phyloP scores from a whole-genome alignment of 2,113 vertebrate genomes.

The Dicaeum eximium region DNA sequence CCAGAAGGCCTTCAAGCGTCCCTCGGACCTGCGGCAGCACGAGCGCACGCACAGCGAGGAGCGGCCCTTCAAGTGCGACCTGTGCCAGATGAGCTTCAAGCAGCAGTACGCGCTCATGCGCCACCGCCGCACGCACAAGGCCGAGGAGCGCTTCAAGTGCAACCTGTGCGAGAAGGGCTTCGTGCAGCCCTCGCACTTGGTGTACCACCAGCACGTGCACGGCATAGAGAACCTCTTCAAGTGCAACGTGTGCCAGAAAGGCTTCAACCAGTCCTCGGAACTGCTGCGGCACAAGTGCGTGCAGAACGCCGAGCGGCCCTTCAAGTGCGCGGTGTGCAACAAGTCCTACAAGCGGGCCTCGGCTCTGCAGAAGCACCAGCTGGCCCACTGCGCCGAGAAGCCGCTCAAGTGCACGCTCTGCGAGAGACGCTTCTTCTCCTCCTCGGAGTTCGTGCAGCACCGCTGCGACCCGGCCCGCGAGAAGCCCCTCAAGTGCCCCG shows the following conservation, averaged over 20 bases:
- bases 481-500: constrained; percentile 92
- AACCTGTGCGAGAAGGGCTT: constrained; percentile 96
- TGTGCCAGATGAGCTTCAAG: constrained; percentile 98
- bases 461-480: constrained; percentile 91
- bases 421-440: constrained; percentile 94
- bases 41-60: constrained; percentile 96
- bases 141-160: constrained; percentile 87
- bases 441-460: constrained; percentile 94
- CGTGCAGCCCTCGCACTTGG: constrained; percentile 91
- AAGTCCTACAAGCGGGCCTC: constrained; percentile 96
- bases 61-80: constrained; percentile 95
- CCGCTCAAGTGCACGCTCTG: constrained; percentile 95
- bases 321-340: constrained; percentile 92
- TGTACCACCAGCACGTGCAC: constrained; percentile 96
- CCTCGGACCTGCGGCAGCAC: constrained; percentile 92
- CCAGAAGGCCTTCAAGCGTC: constrained; percentile 93
- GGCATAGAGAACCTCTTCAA: constrained; percentile 97
- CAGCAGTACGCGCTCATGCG: constrained; percentile 94
- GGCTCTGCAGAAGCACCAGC: constrained; percentile 93
- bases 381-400: constrained; percentile 91
- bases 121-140: constrained; percentile 91
- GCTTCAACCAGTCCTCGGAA: constrained; percentile 94
- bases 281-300: constrained; percentile 93
- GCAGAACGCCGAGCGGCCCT: constrained; percentile 87
- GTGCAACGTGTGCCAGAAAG: constrained; percentile 94